A percentile compares a stretch with the other conserved stretches of the same genome.
Conservation (phyloP, 2,797 vertebrate species). For the Scolopax bukidnonensis region DNA sequence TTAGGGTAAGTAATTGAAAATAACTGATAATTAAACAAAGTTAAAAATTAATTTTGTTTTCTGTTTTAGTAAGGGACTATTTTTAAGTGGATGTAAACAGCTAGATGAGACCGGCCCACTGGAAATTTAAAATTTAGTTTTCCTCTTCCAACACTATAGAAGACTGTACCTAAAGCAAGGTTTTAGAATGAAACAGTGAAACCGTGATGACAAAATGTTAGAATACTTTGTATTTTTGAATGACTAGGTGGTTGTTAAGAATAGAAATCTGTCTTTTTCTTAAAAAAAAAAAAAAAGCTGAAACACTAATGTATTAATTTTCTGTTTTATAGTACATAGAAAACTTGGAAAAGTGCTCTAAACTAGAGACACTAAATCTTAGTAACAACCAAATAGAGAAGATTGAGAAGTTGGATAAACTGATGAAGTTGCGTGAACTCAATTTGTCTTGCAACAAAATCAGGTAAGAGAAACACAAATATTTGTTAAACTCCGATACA, state of each 20-base stretch:
- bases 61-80: background rate
- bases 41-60: background rate
- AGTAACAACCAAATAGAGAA: slow-evolving; percentile 84
- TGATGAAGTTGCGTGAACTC: slow-evolving; percentile 82
- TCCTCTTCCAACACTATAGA: background rate
- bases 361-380: slow-evolving; percentile 82
- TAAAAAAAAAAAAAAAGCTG: background rate
- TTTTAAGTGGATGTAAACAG: background rate
- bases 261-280: background rate
- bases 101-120: background rate
- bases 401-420: slow-evolving; percentile 85
- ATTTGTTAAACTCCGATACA: background rate
- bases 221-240: background rate
- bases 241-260: background rate
- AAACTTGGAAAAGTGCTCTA: slow-evolving; percentile 85
- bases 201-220: background rate
- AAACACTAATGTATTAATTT: background rate
- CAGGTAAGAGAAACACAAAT: slow-evolving; percentile 65
- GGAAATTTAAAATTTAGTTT: background rate
- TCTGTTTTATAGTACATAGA: slow-evolving; percentile 81
- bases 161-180: background rate
- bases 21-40: background rate
- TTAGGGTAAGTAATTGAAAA: slow-evolving; percentile 77
- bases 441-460: slow-evolving; percentile 86
- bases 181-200: background rate